phyloP scores from a whole-genome alignment of 2,888 invertebrate species.

The Prionchulus punctatus region DNA sequence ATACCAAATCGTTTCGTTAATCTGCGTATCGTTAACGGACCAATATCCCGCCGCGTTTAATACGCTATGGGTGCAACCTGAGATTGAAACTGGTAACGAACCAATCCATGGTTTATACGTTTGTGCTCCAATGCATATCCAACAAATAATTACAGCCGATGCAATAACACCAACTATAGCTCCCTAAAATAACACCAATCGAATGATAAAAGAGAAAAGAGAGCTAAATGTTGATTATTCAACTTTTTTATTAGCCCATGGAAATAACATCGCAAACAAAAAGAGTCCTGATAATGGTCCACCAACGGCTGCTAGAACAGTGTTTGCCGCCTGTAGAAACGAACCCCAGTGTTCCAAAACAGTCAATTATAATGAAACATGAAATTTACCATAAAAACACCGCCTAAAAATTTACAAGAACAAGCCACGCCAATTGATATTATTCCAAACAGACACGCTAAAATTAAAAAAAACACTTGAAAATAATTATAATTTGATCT shows the following conservation, averaged over 20 bases:
- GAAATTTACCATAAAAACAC: conserved; percentile 6
- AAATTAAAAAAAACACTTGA: neutral
- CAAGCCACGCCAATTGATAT: conserved; percentile 5
- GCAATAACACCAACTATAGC: conserved; percentile 2
- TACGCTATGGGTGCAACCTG: no score
- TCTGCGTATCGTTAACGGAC: no score
- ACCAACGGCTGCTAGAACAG: conserved; percentile 4
- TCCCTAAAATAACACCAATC: conserved; percentile 15
- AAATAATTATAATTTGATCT: no score
- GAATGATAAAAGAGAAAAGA: conserved; percentile 44
- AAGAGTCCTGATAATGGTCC: conserved; percentile 10
- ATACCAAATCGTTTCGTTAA: no score
- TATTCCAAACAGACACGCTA: conserved; percentile 7
- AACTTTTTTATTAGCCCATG: conserved; percentile 42
- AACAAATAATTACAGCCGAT: neutral
- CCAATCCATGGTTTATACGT: no score
- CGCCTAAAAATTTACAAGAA: conserved; percentile 2
- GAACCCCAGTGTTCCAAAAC: no score
- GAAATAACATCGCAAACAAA: conserved; percentile 23
- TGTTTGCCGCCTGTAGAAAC: conserved; percentile 8
- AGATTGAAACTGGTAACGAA: no score
- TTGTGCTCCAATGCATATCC: conserved; percentile 6
- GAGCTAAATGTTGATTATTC: conserved; percentile 58
- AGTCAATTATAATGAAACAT: no score
- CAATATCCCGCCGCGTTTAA: no score